phyloP scores from a whole-genome alignment of 2,888 invertebrate genomes.

The Drosophila nr. fundita region DNA sequence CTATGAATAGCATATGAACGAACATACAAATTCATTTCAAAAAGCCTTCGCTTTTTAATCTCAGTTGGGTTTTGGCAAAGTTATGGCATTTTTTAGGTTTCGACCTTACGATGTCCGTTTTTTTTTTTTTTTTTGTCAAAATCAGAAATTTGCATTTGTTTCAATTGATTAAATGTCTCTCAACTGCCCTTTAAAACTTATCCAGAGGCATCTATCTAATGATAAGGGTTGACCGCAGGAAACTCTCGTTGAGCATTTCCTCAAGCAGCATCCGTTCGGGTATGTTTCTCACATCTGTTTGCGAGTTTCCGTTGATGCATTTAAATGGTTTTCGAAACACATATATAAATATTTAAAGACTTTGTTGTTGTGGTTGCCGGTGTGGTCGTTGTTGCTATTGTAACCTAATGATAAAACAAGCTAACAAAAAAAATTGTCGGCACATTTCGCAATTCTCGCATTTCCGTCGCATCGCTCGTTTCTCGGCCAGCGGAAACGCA shows the following conservation, averaged over 20 bases:
- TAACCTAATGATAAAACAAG: slow-evolving; percentile 44
- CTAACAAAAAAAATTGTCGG: slow-evolving; percentile 18
- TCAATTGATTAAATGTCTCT: background rate
- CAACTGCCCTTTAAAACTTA: background rate
- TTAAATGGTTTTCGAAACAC: slow-evolving; percentile 32
- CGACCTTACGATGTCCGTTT: no score
- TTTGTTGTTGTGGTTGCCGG: slow-evolving; percentile 4
- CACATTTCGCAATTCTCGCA: slow-evolving; percentile 50
- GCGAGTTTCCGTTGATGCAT: slow-evolving; percentile 38
- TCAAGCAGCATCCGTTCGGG: slow-evolving; percentile 46
- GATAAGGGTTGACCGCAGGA: slow-evolving; percentile 43
- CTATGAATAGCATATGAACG: background rate
- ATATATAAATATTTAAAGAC: slow-evolving; percentile 17
- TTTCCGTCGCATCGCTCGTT: slow-evolving; percentile 48
- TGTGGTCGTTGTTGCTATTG: slow-evolving; percentile 5
- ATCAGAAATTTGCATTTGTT: slow-evolving; percentile 7
- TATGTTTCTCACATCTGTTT: slow-evolving; percentile 39
- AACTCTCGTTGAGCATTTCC: slow-evolving; percentile 45
- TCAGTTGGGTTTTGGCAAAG: no score
- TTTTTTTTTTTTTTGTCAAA: background rate
- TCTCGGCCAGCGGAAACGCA: slow-evolving; percentile 62
- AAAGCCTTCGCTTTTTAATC: no score
- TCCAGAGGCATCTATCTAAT: background rate
- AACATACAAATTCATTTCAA: background rate
- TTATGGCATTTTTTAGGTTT: no score